A percentile compares a stretch with the other conserved stretches of the same genome.
Evolutionary conservation across 2,888 invertebrate genomes (phyloP).

Genomic region (Metacarcinus magister): DNA sequence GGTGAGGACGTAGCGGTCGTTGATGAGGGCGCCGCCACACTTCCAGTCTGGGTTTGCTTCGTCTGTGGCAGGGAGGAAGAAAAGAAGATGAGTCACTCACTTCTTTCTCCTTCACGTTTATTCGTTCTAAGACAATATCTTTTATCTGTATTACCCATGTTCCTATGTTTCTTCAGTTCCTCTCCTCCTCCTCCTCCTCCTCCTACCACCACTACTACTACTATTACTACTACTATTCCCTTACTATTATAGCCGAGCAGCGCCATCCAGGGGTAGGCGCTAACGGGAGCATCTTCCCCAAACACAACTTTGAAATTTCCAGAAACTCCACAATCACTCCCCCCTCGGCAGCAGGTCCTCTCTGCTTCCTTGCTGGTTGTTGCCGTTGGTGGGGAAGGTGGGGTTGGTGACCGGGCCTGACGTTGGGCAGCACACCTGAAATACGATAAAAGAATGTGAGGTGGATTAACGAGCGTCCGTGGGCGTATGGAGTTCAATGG

Average conservation of each 20-base stretch:
- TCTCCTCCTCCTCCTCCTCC: background rate
- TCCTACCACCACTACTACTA: background rate
- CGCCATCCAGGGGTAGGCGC: conserved; percentile 80
- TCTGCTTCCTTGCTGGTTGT: background rate
- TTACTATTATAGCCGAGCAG: conserved; percentile 69
- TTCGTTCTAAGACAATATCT: too few relatives aligned
- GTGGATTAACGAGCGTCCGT: too few relatives aligned
- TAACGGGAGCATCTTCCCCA: conserved; percentile 63
- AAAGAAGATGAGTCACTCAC: background rate
- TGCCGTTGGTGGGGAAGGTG: background rate
- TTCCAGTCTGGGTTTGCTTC: background rate
- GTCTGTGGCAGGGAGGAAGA: background rate
- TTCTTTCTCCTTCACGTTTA: background rate
- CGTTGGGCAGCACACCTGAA: background rate
- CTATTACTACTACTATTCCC: background rate
- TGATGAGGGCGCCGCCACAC: conserved; percentile 80
- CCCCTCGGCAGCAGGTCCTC: background rate
- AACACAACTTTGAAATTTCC: background rate
- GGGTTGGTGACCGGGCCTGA: background rate
- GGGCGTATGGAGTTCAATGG: too few relatives aligned
- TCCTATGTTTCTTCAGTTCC: background rate
- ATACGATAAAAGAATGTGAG: background rate
- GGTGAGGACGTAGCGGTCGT: conserved; percentile 76
- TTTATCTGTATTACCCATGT: background rate
- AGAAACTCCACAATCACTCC: conserved; percentile 16